Conservation (phyloP, 2,797 vertebrate genomes). For the Poeciliopsis gracilis region DNA sequence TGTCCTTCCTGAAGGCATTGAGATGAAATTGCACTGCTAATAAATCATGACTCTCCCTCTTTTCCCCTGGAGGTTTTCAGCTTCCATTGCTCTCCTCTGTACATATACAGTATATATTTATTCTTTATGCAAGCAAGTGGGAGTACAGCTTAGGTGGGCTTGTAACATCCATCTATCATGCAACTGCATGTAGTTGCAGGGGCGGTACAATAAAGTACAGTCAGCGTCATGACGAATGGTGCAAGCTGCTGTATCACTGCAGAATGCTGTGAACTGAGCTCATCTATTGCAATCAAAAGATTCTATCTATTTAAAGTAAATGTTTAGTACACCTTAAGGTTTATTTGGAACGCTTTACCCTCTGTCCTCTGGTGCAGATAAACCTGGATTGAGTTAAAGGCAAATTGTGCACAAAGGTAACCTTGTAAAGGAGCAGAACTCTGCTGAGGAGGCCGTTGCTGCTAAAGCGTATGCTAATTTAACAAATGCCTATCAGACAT, state of each 20-base stretch:
- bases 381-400: constrained; percentile 12
- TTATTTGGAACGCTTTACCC: constrained; percentile 33
- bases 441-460: constrained; percentile 35
- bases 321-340: constrained; percentile 49
- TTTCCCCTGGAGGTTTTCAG: constrained; percentile 30
- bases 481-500: constrained; percentile 50
- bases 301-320: constrained; percentile 45
- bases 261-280: constrained; percentile 50
- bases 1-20: constrained; percentile 59
- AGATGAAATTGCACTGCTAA: constrained; percentile 64
- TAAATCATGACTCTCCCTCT: constrained; percentile 45
- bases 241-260: constrained; percentile 38
- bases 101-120: constrained; percentile 30
- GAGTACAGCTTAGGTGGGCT: constrained; percentile 20
- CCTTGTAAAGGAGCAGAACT: constrained; percentile 40
- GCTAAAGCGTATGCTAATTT: constrained; percentile 50
- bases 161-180: constrained; percentile 64
- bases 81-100: constrained; percentile 35
- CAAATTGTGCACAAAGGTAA: constrained; percentile 36
- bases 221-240: constrained; percentile 52
- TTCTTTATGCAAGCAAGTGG: constrained; percentile 24
- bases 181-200: constrained; percentile 31
- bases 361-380: constrained; percentile 14
- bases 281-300: constrained; percentile 34
- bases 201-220: constrained; percentile 9